Percentiles rank a stretch among this genome's conserved stretches.
These are phyloP conservation scores for Sturnira hondurensis DNA, from an alignment of 2,113 vertebrate species.

Conservation along the genomic window DNA sequence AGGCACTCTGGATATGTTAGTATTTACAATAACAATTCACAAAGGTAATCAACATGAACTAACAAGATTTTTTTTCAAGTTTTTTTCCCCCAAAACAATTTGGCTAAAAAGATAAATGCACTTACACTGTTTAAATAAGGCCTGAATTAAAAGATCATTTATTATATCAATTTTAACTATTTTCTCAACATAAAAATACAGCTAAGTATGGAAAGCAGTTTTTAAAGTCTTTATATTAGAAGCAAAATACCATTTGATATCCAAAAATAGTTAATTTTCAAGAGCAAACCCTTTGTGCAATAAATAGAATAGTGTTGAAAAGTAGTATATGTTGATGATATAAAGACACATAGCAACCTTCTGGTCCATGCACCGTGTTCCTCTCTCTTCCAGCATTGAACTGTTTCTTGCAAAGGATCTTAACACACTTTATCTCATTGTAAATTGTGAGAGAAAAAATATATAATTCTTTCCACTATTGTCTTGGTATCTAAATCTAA, in stretches of 20 bases:
- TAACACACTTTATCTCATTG: neutral
- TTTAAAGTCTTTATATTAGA: slow-evolving; percentile 13
- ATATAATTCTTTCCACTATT: neutral
- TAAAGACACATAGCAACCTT: neutral
- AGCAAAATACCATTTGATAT: neutral
- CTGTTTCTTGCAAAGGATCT: neutral
- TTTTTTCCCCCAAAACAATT: slow-evolving; percentile 58
- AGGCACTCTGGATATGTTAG: slow-evolving; percentile 40
- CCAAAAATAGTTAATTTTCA: neutral
- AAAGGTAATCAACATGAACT: slow-evolving; percentile 56
- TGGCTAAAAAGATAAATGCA: slow-evolving; percentile 58
- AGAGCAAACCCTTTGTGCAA: neutral
- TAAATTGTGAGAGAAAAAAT: neutral
- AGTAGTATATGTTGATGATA: neutral
- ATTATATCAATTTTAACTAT: slow-evolving; percentile 41
- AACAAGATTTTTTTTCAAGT: slow-evolving; percentile 51
- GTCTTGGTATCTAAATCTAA: neutral
- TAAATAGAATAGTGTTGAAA: neutral
- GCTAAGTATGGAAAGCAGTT: neutral
- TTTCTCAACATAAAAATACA: slow-evolving; percentile 48
- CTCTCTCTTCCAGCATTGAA: neutral
- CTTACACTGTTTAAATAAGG: slow-evolving; percentile 69
- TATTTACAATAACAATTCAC: slow-evolving; percentile 69
- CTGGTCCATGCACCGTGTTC: neutral
- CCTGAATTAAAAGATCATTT: slow-evolving; percentile 62